phyloP scores from a whole-genome alignment of 2,888 invertebrate species.

The Harmothoe impar region DNA sequence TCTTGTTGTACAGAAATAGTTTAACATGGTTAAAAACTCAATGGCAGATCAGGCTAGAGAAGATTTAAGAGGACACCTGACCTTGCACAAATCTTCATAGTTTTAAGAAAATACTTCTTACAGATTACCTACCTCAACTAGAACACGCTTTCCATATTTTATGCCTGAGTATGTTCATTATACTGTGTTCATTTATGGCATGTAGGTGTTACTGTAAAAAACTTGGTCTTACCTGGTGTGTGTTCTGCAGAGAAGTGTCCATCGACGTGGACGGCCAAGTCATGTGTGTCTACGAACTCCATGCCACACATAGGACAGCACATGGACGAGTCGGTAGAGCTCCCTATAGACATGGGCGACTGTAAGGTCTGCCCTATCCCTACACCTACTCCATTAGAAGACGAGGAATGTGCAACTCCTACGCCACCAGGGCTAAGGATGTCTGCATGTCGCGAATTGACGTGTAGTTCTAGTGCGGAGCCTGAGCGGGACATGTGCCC shows the following conservation, averaged over 20 bases:
- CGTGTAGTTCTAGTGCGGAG: conserved; percentile 91
- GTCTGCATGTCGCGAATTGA: conserved; percentile 92
- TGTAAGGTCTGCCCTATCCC: background rate
- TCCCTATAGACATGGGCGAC: conserved; percentile 63
- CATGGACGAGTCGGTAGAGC: conserved; percentile 44
- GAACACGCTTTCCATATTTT: no score
- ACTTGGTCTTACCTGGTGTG: conserved; percentile 75
- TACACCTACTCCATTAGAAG: background rate
- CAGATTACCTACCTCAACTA: no score
- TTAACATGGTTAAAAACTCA: no score
- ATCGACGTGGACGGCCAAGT: conserved; percentile 90
- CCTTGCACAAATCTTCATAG: no score
- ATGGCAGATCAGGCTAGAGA: no score
- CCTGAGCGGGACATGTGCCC: conserved; percentile 86
- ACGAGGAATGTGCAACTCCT: background rate
- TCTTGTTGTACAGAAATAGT: no score
- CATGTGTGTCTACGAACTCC: conserved; percentile 83
- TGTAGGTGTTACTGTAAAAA: no score
- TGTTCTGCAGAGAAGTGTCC: conserved; percentile 87
- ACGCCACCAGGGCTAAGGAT: conserved; percentile 88
- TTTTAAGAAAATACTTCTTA: no score
- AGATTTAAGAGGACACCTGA: no score
- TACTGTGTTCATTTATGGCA: no score
- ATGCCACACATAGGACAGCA: conserved; percentile 82
- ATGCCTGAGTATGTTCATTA: no score